These are phyloP conservation scores for Anguilla pacifica DNA, from an alignment of 2,797 vertebrate genomes.

Conservation along the genomic window DNA sequence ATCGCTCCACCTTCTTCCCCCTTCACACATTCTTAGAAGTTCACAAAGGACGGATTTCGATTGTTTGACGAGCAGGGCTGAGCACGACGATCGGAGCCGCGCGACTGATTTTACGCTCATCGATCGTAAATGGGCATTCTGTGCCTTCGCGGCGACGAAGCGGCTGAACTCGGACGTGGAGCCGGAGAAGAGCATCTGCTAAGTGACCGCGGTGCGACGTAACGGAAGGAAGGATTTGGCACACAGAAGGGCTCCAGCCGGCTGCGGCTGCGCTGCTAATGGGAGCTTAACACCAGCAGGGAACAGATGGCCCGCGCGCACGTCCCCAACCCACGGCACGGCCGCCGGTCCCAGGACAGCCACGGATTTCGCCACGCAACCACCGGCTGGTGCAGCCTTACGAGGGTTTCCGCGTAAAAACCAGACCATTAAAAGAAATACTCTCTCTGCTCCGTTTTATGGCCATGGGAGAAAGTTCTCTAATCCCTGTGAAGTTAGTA, in stretches of 20 bases:
- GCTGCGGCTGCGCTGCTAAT: not conserved
- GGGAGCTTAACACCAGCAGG: not conserved
- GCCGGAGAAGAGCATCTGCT: not conserved
- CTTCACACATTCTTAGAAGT: too few relatives aligned
- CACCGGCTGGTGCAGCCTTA: not conserved
- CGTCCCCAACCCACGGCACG: not conserved
- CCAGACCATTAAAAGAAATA: not conserved
- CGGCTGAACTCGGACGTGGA: too few relatives aligned
- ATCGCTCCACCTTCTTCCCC: too few relatives aligned
- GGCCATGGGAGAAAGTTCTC: not conserved
- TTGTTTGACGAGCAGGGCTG: too few relatives aligned
- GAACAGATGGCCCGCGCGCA: not conserved
- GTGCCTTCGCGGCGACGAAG: too few relatives aligned
- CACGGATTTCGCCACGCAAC: not conserved
- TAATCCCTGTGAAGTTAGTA: not conserved
- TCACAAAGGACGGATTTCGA: too few relatives aligned
- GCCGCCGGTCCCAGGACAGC: not conserved
- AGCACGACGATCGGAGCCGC: too few relatives aligned
- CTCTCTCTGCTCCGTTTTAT: not conserved
- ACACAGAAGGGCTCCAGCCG: not conserved
- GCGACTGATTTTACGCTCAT: too few relatives aligned
- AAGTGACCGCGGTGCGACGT: not conserved
- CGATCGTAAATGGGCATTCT: too few relatives aligned
- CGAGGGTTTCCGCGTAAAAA: not conserved
- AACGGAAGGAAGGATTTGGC: not conserved